Conservation (phyloP, 1,140 invertebrate species). For the Forficula auricularia region DNA sequence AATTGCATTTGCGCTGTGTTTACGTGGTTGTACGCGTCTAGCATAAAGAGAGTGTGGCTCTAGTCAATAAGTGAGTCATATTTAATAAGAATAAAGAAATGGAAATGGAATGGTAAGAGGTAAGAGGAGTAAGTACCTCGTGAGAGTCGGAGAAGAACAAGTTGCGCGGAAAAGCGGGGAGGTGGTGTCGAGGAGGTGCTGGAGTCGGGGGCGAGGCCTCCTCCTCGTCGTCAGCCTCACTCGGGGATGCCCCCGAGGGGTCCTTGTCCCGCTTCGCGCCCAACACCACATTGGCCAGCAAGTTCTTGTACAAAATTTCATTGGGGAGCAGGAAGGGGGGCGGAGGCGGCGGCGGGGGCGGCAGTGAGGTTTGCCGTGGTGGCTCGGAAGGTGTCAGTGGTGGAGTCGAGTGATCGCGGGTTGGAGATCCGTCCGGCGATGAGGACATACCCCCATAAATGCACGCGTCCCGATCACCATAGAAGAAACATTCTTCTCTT, state of each 20-base stretch:
- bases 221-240: conserved; percentile 26
- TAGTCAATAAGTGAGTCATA: not conserved
- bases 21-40: too few relatives aligned
- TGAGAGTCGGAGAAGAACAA: conserved; percentile 11
- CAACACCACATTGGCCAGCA: conserved; percentile 47
- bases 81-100: not conserved
- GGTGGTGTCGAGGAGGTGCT: too few relatives aligned
- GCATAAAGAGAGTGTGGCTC: too few relatives aligned
- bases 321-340: conserved; percentile 42
- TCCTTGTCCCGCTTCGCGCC: conserved; percentile 23
- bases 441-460: conserved; percentile 23
- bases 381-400: not conserved
- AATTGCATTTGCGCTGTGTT: too few relatives aligned
- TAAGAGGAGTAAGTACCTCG: not conserved
- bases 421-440: conserved; percentile 17
- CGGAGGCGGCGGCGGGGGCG: not conserved
- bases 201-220: conserved; percentile 27
- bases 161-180: conserved; percentile 29
- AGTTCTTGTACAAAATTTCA: conserved; percentile 51
- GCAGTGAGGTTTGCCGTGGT: too few relatives aligned
- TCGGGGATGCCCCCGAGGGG: conserved; percentile 26
- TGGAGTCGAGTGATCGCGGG: conserved; percentile 22
- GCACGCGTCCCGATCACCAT: too few relatives aligned
- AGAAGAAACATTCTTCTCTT: too few relatives aligned
- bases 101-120: not conserved